Conservation (phyloP, 2,797 vertebrate genomes). For the Macroramphosus scolopax region DNA sequence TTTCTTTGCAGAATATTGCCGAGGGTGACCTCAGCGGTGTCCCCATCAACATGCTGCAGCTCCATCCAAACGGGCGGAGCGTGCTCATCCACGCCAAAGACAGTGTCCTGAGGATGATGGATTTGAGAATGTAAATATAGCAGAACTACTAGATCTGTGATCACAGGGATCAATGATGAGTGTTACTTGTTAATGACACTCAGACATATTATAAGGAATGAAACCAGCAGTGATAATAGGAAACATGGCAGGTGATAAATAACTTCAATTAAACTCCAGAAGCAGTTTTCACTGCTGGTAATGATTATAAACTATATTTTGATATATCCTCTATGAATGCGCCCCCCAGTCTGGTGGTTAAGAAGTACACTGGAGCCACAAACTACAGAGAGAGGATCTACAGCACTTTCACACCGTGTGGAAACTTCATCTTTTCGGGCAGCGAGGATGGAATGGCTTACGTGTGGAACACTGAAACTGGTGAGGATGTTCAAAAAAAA, state of each 20-base stretch:
- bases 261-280: too few relatives aligned
- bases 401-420: slow-evolving; percentile 93
- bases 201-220: too few relatives aligned
- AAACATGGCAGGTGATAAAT: too few relatives aligned
- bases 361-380: slow-evolving; percentile 90
- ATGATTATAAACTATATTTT: background rate
- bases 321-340: too few relatives aligned
- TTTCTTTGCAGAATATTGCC: slow-evolving; percentile 82
- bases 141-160: background rate
- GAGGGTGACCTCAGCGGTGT: slow-evolving; percentile 86
- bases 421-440: slow-evolving; percentile 93
- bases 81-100: slow-evolving; percentile 95
- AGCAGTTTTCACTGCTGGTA: too few relatives aligned
- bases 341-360: slow-evolving; percentile 81
- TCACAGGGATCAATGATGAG: background rate
- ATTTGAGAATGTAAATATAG: slow-evolving; percentile 89
- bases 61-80: slow-evolving; percentile 91
- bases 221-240: too few relatives aligned
- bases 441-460: slow-evolving; percentile 95
- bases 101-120: slow-evolving; percentile 92
- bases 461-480: slow-evolving; percentile 97
- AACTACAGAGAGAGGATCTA: slow-evolving; percentile 94
- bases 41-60: slow-evolving; percentile 87
- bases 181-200: too few relatives aligned
- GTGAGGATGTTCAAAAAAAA: slow-evolving; percentile 62